Evolutionary conservation across 2,888 invertebrate genomes (phyloP), one percentile per base, ranked within the genome.

Genomic region (Pammene aurita): DNA sequence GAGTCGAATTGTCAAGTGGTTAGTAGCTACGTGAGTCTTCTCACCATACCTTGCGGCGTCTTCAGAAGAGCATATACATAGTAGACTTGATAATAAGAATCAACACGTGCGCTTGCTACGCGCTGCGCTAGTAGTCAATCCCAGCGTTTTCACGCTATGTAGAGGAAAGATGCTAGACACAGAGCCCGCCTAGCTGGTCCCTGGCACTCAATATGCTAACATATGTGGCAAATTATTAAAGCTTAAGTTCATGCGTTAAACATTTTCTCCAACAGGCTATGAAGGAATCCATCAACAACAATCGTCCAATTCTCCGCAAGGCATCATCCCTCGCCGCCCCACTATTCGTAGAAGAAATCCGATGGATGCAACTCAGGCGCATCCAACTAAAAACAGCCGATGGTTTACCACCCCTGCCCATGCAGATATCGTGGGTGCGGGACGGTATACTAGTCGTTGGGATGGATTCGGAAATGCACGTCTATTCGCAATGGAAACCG

Each of bases 401-500:
- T 81, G 98, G 99, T 0, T 88, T 99, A 48, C 98, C 98, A 0
- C 99, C 99, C 0, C 88, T 99, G 58, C 99, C 99, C 0, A 99
- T 99, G 97, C 98, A 99, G 85, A 97, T 99, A 78, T 98, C 98
- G 1, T 99, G 99, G 99, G 98, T 99, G 0, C 94, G 99, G 34
- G 99, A 99, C 82, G 99, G 99, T 0, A 98, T 99, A 74, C 91
- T 99, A 0, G 98, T 99, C 0, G 98, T 99, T 0, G 99, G 99
- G 2, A 99, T 99, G 99, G 98, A 99, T 84, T 99, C 98, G 2
- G 99, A 99, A 86, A 99, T 99, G 98, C 98, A 99, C 81, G 98
- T 99, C 0, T 99, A 99, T 84, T 98, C 98, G 0, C 99, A 99
- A 82, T 99, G 99, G 99, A 97, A 97, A 80, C 96, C 97, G 0